Evolutionary conservation across 2,797 vertebrate genomes (phyloP).

Genomic region (Myoxocephalus aenaeus): DNA sequence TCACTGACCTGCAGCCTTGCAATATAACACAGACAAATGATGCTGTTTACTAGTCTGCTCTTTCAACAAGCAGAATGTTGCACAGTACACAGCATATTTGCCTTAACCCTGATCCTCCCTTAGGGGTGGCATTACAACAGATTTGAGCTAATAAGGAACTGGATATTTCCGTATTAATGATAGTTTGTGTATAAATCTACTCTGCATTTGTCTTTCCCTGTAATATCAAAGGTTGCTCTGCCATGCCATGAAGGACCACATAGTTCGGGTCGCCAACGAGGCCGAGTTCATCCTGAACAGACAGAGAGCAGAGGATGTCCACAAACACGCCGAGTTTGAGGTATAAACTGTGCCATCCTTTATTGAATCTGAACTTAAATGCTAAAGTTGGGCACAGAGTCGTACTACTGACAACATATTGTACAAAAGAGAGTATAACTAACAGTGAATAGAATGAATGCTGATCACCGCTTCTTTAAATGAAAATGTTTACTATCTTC

Average conservation of each 20-base stretch:
- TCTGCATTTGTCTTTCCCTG: conserved; percentile 19
- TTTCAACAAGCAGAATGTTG: conserved; percentile 44
- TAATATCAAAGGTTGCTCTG: conserved; percentile 88
- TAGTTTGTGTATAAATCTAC: not conserved
- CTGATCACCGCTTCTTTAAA: not conserved
- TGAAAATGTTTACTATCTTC: conserved; percentile 8
- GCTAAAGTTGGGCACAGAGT: not conserved
- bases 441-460: not conserved
- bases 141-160: not conserved
- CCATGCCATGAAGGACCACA: conserved; percentile 99
- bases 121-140: not conserved
- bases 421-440: not conserved
- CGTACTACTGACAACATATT: not conserved
- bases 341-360: conserved; percentile 71
- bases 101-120: not conserved
- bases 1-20: conserved; percentile 66
- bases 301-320: conserved; percentile 96
- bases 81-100: not conserved
- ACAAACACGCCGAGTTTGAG: conserved; percentile 98
- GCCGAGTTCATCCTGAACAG: conserved; percentile 98
- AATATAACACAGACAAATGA: conserved; percentile 71
- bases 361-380: conserved; percentile 7
- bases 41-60: conserved; percentile 51
- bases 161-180: not conserved
- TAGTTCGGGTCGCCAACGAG: conserved; percentile 97